Evolutionary conservation across 1,140 invertebrate genomes (phyloP), one percentile per base, ranked within the genome.

Genomic region (Anastrepha ludens): DNA sequence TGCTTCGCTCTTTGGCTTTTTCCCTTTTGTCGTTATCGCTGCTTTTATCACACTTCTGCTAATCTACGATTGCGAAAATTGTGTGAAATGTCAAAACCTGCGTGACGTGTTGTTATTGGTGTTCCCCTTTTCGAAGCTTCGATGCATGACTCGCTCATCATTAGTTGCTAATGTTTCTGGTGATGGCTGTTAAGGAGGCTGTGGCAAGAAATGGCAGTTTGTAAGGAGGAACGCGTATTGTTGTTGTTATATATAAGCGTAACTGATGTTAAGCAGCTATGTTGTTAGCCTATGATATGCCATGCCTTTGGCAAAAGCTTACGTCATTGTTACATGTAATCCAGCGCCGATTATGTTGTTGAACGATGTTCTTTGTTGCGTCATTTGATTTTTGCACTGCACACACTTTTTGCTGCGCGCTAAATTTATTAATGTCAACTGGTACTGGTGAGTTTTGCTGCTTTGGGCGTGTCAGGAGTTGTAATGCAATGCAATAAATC

Each of bases 401-500:
- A 44, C 41, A 44, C 7, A 8, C 44, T 70, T 70, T 70, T 39
- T 44, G 11, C 15, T 74, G 13, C 6, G 67, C 39, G 39, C 3
- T 74, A 74, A 74, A 44, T 44, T 74, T 17, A 74, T 74, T 47
- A 74, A 74, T 44, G 64, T 29, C 2, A n/a, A 29, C 29, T 29
- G 29, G 67, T 74, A 41, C 67, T 2, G 29, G 6, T 74, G 67
- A 15, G 67, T 39, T 44, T 41, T 67, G 64, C 3, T 29, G 20
- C 64, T 67, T 17, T 47, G 41, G 67, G 67, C 67, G 67, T 74
- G 67, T 41, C 67, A 74, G 41, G 39, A 55, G 5, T 55, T 55
- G 11, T 55, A 55, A 3, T 41, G 65, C 67, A 74, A 74, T 74
- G 67, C 41, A 74, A 74, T 74, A 74, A 74, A 74, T 74, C 67